Evolutionary conservation across 1,140 invertebrate genomes (phyloP).

Genomic region (Cephus cinctus): DNA sequence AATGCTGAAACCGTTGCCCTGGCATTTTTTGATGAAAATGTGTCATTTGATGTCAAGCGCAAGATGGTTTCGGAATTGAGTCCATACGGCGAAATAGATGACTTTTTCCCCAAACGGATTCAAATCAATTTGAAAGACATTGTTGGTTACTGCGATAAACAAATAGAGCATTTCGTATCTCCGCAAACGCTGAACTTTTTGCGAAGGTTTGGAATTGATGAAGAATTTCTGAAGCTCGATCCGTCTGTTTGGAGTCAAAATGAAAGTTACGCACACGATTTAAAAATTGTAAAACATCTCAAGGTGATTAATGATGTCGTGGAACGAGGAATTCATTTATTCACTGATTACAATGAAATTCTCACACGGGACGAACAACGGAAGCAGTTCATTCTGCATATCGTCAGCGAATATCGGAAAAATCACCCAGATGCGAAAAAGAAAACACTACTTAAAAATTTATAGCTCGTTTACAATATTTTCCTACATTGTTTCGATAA

Average conservation of each 20-base stretch:
- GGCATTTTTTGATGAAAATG: conserved; percentile 35
- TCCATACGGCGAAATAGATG: conserved; percentile 8
- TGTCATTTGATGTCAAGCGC: conserved; percentile 23
- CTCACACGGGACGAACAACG: conserved; percentile 20
- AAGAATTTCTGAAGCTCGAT: conserved; percentile 26
- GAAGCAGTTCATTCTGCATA: conserved; percentile 25
- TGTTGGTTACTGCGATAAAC: conserved; percentile 18
- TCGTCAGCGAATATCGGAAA: conserved; percentile 23
- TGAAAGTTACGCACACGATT: conserved; percentile 15
- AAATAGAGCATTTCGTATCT: conserved; percentile 20
- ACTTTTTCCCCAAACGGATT: conserved; percentile 17
- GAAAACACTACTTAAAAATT: conserved; percentile 9
- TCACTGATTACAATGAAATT: conserved; percentile 21
- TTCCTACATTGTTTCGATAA: too few species aligned
- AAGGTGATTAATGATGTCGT: conserved; percentile 33
- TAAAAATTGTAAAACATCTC: conserved; percentile 18
- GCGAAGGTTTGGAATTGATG: conserved; percentile 1
- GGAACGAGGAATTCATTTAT: conserved; percentile 32
- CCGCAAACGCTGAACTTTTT: conserved; percentile 14
- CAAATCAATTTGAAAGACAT: conserved; percentile 16
- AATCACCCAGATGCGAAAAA: conserved; percentile 15
- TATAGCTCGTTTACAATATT: too few species aligned
- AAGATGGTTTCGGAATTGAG: conserved; percentile 23
- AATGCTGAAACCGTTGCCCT: conserved; percentile 28
- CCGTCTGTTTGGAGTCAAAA: conserved; percentile 17